Evolutionary conservation across 23 tunicate species (phyloP).

Genomic region (Ciona savignyi): DNA sequence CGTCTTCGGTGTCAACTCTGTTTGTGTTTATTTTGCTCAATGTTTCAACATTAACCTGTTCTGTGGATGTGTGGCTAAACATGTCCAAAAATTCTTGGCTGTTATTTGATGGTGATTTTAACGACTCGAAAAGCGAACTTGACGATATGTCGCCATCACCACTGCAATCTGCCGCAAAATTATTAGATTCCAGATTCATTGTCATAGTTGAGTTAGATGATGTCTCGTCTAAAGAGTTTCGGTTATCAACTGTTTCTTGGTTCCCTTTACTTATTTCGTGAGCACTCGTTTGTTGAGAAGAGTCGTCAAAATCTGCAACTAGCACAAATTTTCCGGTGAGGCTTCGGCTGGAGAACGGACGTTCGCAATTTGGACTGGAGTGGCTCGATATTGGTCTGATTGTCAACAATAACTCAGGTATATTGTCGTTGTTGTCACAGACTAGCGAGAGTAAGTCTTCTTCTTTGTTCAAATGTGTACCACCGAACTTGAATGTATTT

Average conservation of each 20-base stretch:
- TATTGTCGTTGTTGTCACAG: background rate
- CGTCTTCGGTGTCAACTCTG: background rate
- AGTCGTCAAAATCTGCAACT: background rate
- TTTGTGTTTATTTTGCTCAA: background rate
- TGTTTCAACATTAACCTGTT: background rate
- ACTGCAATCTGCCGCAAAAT: background rate
- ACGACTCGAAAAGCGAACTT: background rate
- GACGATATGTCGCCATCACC: background rate
- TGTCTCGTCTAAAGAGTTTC: background rate
- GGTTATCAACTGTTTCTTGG: background rate
- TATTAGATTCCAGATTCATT: background rate
- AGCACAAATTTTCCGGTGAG: background rate
- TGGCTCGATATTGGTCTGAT: background rate
- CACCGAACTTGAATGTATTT: background rate
- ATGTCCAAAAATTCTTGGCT: background rate
- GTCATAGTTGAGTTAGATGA: background rate
- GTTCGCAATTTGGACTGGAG: background rate
- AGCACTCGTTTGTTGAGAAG: too few relatives aligned
- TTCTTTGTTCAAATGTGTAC: background rate
- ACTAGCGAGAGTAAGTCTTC: background rate
- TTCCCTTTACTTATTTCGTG: too few relatives aligned
- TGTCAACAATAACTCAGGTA: background rate
- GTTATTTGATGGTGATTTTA: background rate
- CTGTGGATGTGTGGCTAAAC: background rate
- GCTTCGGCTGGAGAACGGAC: background rate